Percentiles rank a stretch among this genome's conserved stretches.
phyloP scores from a whole-genome alignment of 1,140 invertebrate genomes.

The Eriocheir sinensis region DNA sequence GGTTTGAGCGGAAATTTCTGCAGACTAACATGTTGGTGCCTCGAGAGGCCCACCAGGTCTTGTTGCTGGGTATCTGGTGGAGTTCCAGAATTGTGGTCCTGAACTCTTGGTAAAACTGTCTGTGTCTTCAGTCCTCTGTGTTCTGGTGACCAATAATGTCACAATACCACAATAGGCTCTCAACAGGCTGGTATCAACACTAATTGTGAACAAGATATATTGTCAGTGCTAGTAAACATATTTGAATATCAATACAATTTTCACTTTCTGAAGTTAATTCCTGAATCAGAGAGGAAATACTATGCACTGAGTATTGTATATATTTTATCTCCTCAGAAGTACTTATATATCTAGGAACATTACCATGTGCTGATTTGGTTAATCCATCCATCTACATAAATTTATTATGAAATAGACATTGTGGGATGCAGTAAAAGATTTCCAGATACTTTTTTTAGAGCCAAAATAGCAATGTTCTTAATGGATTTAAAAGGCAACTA shows the following conservation, averaged over 20 bases:
- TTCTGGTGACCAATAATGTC: constrained; percentile 65
- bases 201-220: constrained; percentile 62
- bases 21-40: constrained; percentile 27
- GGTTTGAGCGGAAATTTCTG: constrained; percentile 63
- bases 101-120: constrained; percentile 49
- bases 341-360: constrained; percentile 26
- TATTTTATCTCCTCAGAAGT: constrained; percentile 16
- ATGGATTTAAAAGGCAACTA: constrained; percentile 25
- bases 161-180: constrained; percentile 66
- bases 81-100: constrained; percentile 72
- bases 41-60: neutral
- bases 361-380: constrained; percentile 16
- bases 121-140: constrained; percentile 67
- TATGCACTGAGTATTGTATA: constrained; percentile 3
- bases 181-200: constrained; percentile 62
- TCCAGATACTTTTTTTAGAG: neutral
- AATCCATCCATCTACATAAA: constrained; percentile 8
- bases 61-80: constrained; percentile 58
- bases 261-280: neutral
- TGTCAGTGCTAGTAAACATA: constrained; percentile 39
- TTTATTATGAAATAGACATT: constrained; percentile 27
- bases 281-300: too few relatives aligned
- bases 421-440: constrained; percentile 13
- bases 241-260: constrained; percentile 30
- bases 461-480: constrained; percentile 16